A percentile compares a stretch with the other conserved stretches of the same genome.
These are phyloP conservation scores for Cyphomyrmex costatus DNA, from an alignment of 1,140 invertebrate genomes.

Conservation along the genomic window DNA sequence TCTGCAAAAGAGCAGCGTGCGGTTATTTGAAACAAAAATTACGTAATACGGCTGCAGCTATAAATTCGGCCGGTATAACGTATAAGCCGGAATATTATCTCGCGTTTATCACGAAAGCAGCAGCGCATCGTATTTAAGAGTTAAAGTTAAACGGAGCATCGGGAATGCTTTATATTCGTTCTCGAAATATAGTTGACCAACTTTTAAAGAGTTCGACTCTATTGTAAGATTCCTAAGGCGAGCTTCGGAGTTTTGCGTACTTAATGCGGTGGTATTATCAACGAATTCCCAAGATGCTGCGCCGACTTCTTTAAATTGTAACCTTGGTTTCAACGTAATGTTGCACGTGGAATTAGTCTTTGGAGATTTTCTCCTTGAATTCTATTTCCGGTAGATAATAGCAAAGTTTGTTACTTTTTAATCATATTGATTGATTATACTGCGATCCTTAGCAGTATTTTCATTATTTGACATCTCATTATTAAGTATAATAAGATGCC, in stretches of 20 bases:
- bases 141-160: conserved; percentile 49
- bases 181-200: conserved; percentile 32
- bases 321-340: conserved; percentile 5
- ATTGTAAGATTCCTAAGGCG: conserved; percentile 38
- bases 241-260: conserved; percentile 15
- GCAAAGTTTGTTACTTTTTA: conserved; percentile 20
- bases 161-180: conserved; percentile 45
- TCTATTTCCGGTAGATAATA: neutral
- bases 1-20: conserved; percentile 1
- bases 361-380: neutral
- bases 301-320: conserved; percentile 54
- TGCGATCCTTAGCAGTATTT: neutral
- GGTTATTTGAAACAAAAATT: conserved; percentile 63
- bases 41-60: conserved; percentile 43
- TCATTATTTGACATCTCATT: conserved; percentile 19
- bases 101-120: conserved; percentile 51
- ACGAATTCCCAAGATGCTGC: conserved; percentile 1
- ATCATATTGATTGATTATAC: neutral
- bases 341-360: neutral
- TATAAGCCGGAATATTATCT: conserved; percentile 62
- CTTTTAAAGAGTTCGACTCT: conserved; percentile 65
- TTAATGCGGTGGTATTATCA: conserved; percentile 33
- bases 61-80: conserved; percentile 41
- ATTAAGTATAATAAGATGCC: conserved; percentile 8
- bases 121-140: conserved; percentile 51